Evolutionary conservation across 2,888 invertebrate species (phyloP).

Genomic region (Sicus ferrugineus): DNA sequence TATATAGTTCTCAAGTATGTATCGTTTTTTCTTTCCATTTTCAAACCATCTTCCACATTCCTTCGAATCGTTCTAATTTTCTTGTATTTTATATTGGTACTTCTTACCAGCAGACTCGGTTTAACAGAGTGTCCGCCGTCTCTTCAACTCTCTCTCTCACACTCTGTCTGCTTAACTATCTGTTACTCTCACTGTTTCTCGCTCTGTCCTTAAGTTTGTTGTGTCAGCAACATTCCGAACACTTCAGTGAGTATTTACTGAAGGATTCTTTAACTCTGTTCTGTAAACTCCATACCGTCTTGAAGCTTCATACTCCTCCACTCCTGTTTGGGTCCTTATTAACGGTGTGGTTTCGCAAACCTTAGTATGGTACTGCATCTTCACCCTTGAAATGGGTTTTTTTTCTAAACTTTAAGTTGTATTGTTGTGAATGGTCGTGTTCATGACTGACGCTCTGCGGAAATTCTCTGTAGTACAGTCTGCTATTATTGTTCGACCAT

Average conservation of each 20-base stretch:
- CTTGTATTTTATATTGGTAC: background rate
- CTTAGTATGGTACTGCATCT: no score
- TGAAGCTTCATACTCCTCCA: background rate
- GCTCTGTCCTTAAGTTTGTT: background rate
- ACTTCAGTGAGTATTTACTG: constrained; percentile 19
- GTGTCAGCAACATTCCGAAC: constrained; percentile 15
- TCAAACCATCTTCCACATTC: background rate
- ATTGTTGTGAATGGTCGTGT: constrained; percentile 20
- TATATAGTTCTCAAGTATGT: background rate
- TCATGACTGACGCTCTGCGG: constrained; percentile 6
- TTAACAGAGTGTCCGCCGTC: background rate
- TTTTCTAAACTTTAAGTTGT: no score
- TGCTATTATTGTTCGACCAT: constrained; percentile 25
- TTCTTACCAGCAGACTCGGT: background rate
- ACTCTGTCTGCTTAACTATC: background rate
- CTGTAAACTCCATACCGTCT: background rate
- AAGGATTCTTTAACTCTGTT: background rate
- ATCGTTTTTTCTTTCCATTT: background rate
- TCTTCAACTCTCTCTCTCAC: background rate
- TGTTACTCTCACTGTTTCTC: background rate
- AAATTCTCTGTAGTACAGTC: constrained; percentile 23
- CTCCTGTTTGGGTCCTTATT: background rate
- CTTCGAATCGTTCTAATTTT: background rate
- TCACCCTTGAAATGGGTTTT: no score
- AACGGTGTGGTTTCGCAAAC: no score